Evolutionary conservation across 2,888 invertebrate species (phyloP).

Genomic region (Clivina fossor): DNA sequence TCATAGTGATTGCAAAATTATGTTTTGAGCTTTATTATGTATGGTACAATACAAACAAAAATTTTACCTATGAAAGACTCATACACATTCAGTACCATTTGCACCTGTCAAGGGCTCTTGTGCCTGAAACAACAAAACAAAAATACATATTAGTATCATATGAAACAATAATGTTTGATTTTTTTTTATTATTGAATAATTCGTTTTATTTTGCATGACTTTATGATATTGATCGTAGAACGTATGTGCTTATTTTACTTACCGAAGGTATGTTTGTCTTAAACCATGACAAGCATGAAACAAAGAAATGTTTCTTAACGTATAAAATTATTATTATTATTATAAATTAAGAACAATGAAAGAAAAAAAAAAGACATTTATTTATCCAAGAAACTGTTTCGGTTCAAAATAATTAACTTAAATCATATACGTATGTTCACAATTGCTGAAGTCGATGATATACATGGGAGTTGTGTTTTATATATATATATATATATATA

Average conservation of each 20-base stretch:
- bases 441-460: conserved; percentile 29
- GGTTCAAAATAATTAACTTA: background rate
- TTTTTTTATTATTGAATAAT: no score
- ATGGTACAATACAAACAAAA: conserved; percentile 29
- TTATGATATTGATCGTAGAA: no score
- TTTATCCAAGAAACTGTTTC: no score
- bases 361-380: no score
- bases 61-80: conserved; percentile 43
- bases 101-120: conserved; percentile 80
- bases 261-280: conserved; percentile 32
- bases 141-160: conserved; percentile 36
- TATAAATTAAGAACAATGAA: conserved; percentile 14
- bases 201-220: no score
- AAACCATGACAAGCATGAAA: conserved; percentile 35
- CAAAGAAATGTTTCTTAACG: conserved; percentile 32
- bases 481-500: background rate
- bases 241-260: conserved; percentile 31
- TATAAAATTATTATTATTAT: no score
- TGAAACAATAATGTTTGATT: no score
- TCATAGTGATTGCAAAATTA: conserved; percentile 33
- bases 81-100: conserved; percentile 80
- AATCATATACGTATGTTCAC: conserved; percentile 29
- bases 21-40: conserved; percentile 31
- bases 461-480: background rate
- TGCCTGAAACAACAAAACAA: conserved; percentile 65